Evolutionary conservation across 2,888 invertebrate species (phyloP).

Genomic region (Trissonchulus latispiculum): DNA sequence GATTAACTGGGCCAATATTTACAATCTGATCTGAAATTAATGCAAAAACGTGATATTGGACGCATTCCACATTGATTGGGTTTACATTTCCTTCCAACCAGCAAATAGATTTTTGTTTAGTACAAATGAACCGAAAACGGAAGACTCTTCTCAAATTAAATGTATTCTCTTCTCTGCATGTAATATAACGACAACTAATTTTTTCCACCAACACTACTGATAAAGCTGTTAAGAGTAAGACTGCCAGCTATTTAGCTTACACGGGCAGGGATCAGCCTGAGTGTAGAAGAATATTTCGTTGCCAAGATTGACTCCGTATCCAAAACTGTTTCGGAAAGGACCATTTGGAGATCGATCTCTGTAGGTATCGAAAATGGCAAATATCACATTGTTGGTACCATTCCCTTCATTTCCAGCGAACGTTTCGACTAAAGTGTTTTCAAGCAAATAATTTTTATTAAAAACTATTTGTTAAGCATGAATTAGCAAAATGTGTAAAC

Average conservation of each 20-base stretch:
- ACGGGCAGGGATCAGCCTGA: conserved; percentile 23
- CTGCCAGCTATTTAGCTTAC: conserved; percentile 9
- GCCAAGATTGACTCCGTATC: conserved; percentile 16
- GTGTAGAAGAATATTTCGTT: conserved; percentile 16
- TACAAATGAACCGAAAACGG: no score
- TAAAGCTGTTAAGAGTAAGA: no score
- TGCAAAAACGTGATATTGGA: no score
- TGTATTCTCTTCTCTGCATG: no score
- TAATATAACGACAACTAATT: no score
- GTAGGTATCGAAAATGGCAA: conserved; percentile 15
- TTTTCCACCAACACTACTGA: no score
- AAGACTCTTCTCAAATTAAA: not conserved
- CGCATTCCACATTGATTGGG: no score
- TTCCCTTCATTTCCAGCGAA: not conserved
- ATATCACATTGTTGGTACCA: not conserved
- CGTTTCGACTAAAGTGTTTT: conserved; percentile 8
- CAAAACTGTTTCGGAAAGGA: conserved; percentile 14
- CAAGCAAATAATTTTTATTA: not conserved
- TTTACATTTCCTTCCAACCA: no score
- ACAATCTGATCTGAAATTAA: conserved; percentile 20
- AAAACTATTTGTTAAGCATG: not conserved
- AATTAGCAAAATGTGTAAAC: not conserved
- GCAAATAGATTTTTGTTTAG: no score
- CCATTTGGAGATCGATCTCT: conserved; percentile 12
- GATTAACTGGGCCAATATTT: conserved; percentile 8